Conservation (phyloP, 2,113 vertebrate species). For the Chionomys nivalis region DNA sequence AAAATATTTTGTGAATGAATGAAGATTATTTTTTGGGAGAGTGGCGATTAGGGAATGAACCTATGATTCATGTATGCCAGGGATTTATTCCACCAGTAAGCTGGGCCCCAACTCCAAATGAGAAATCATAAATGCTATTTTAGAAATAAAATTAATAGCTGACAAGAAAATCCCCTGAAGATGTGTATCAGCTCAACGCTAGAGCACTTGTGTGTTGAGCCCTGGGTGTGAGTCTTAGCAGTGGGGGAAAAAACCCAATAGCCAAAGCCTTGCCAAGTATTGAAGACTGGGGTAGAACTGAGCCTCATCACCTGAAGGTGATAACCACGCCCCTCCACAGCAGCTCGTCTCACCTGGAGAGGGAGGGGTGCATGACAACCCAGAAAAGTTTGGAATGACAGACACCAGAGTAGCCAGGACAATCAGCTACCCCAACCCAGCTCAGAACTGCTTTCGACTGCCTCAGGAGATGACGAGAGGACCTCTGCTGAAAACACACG, state of each 20-base stretch:
- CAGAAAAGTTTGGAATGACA: background rate
- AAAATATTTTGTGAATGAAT: background rate
- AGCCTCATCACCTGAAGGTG: background rate
- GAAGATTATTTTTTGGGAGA: background rate
- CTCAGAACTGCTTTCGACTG: background rate
- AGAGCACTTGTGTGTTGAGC: background rate
- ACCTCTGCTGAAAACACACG: too few relatives aligned
- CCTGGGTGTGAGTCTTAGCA: background rate
- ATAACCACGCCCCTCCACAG: fast-evolving
- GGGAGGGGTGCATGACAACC: background rate
- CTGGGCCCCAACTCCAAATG: background rate
- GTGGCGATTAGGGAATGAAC: background rate
- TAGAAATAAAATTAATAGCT: constrained; percentile 11
- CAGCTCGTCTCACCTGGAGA: background rate
- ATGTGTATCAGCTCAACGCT: background rate
- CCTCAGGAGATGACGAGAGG: background rate
- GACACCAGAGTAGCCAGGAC: background rate
- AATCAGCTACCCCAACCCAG: background rate
- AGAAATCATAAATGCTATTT: background rate
- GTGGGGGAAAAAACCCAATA: background rate
- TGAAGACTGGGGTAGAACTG: background rate
- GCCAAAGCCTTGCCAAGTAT: background rate
- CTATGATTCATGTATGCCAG: background rate
- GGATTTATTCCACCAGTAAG: background rate
- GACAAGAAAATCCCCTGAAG: background rate